Evolutionary conservation across 2,888 invertebrate species (phyloP).

Genomic region (Lobophora halterata): DNA sequence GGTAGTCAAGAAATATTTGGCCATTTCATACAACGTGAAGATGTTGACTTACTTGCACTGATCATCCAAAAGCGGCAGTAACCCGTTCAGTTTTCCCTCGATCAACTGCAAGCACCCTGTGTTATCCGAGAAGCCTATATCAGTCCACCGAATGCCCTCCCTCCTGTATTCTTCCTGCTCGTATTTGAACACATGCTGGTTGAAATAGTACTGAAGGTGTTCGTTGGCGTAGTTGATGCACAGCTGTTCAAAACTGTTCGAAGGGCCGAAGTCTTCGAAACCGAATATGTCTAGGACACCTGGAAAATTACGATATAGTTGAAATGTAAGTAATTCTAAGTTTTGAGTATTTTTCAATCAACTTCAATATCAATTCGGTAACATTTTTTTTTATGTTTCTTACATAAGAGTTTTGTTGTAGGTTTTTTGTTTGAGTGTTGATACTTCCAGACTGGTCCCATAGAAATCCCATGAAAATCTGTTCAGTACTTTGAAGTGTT

Average conservation of each 20-base stretch:
- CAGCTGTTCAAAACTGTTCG: conserved; percentile 96
- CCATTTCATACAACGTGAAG: neutral
- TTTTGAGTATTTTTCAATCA: no score
- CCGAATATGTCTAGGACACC: conserved; percentile 98
- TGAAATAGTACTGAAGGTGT: conserved; percentile 98
- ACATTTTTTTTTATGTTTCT: no score
- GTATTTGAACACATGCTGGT: conserved; percentile 98
- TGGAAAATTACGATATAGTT: conserved; percentile 36
- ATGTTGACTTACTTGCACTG: conserved; percentile 92
- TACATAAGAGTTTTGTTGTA: no score
- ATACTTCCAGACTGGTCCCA: no score
- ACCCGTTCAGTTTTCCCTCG: conserved; percentile 93
- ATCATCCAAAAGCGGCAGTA: conserved; percentile 95
- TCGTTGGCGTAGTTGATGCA: conserved; percentile 99
- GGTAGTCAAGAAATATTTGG: neutral
- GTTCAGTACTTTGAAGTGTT: no score
- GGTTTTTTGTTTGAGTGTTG: no score
- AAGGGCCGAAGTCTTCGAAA: conserved; percentile 95
- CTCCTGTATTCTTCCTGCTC: conserved; percentile 97
- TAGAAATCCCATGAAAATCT: no score
- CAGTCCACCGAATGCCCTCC: conserved; percentile 96
- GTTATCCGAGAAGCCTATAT: conserved; percentile 97
- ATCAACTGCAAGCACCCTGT: conserved; percentile 96
- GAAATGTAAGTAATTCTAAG: no score
- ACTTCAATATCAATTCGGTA: no score